Evolutionary conservation across 2,113 vertebrate species (phyloP), one percentile per base, ranked within the genome.

Genomic region (Athene noctua): DNA sequence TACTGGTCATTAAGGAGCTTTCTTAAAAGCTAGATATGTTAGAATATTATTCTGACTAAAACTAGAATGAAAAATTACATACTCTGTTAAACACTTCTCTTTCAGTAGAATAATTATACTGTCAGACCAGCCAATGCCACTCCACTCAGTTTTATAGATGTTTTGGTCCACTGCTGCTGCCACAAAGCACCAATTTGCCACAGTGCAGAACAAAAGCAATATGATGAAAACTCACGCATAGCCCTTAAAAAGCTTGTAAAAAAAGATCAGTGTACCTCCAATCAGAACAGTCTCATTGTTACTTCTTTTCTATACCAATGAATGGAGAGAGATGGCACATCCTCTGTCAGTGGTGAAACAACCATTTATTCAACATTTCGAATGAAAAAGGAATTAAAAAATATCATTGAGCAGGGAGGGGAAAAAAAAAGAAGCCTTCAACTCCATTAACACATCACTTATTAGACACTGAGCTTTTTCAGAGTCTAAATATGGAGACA

Each of bases 361-460:
- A 52, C 12, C 9, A 80, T 13, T 55, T n/a, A 51, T 16, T 65
- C 20, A 72, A 40, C 4, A 47, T 38, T 55, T 5, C 0, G 42
- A 90, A 87, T 51, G 11, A 30, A 49, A 74, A 84, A 16, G 5
- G 5, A 75, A 80, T 38, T 29, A 14, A 91, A 71, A 87, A 74
- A 52, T 1, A 58, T 40, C 5, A 36, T 0, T 46, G 63, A 47
- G 30, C 2, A 3, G 1, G 9, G 15, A 54, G 11, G 3, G 7
- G 15, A 11, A 25, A 44, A 34, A 44, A 34, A 27, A 2, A 27
- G 9, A 84, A 66, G 27, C 3, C 27, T 70, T 84, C 6, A 27
- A 36, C 67, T 84, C 42, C 15, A n/a, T 30, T 65, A 77, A 62
- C 6, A 34, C 8, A 27, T 68, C 25, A 78, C 3, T 62, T 58